A percentile compares a stretch with the other conserved stretches of the same genome.
phyloP scores from a whole-genome alignment of 2,113 vertebrate species.

The Tachuris rubrigastra region DNA sequence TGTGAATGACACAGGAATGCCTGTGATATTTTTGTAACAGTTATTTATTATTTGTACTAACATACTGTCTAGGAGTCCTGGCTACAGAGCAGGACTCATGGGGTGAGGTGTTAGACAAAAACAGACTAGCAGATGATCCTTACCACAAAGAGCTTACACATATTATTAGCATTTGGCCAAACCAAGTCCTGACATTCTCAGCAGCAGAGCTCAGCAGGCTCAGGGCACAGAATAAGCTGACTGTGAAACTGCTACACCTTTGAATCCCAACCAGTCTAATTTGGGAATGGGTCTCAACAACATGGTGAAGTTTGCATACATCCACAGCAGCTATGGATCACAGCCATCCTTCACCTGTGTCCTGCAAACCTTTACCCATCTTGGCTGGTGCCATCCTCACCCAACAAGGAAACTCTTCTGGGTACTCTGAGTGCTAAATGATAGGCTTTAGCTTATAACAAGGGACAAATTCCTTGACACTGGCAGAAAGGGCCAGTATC shows the following conservation, averaged over 20 bases:
- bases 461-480: background rate
- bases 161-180: slow-evolving; percentile 48
- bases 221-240: background rate
- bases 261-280: background rate
- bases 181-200: slow-evolving; percentile 23
- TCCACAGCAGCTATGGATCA: background rate
- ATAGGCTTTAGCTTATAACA: background rate
- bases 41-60: slow-evolving; percentile 62
- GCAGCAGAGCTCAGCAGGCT: background rate
- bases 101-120: slow-evolving; percentile 57
- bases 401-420: background rate
- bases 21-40: slow-evolving; percentile 57
- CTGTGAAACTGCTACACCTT: background rate
- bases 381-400: background rate
- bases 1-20: slow-evolving; percentile 18
- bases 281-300: background rate
- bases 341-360: background rate
- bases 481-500: background rate
- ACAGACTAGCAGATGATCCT: slow-evolving; percentile 48
- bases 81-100: background rate
- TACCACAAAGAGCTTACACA: slow-evolving; percentile 19
- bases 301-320: background rate
- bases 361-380: background rate
- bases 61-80: slow-evolving; percentile 48
- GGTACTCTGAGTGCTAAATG: background rate